phyloP scores from a whole-genome alignment of 1,140 invertebrate genomes.

The Ctenoplectra terminalis region DNA sequence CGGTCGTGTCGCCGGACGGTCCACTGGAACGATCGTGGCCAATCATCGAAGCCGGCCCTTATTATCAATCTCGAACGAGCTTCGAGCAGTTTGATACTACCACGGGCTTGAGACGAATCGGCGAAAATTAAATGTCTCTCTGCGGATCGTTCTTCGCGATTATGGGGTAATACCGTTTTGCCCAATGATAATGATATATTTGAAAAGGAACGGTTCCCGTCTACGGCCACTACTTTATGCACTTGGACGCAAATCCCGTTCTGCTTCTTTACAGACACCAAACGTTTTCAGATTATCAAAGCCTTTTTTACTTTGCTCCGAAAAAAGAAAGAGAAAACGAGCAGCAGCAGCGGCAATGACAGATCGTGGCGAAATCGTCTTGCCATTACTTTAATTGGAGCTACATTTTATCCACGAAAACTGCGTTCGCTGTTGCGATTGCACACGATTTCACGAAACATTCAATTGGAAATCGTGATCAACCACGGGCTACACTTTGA shows the following conservation, averaged over 20 bases:
- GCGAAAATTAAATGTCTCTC: conserved; percentile 48
- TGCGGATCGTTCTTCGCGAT: conserved; percentile 28
- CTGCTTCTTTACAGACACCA: neutral
- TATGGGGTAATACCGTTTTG: conserved; percentile 52
- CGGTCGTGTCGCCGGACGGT: conserved; percentile 53
- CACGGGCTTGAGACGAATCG: conserved; percentile 27
- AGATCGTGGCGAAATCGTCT: conserved; percentile 15
- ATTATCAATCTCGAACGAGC: conserved; percentile 51
- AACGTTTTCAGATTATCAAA: neutral
- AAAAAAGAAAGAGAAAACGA: neutral
- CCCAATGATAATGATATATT: conserved; percentile 45
- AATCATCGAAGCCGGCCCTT: conserved; percentile 55
- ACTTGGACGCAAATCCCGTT: conserved; percentile 6
- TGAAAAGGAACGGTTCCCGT: neutral
- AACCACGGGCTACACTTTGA: neutral
- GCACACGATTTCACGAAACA: conserved; percentile 15
- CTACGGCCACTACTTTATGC: conserved; percentile 4
- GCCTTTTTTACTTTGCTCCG: neutral
- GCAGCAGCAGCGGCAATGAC: neutral
- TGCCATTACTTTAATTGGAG: conserved; percentile 21
- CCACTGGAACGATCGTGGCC: conserved; percentile 32
- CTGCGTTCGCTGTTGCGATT: neutral
- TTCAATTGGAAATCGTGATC: conserved; percentile 42
- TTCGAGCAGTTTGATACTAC: conserved; percentile 17
- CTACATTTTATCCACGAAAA: neutral